A percentile compares a stretch with the other conserved stretches of the same genome.
Conservation (phyloP, 1,140 invertebrate genomes). For the Protaetia brevitarsis region DNA sequence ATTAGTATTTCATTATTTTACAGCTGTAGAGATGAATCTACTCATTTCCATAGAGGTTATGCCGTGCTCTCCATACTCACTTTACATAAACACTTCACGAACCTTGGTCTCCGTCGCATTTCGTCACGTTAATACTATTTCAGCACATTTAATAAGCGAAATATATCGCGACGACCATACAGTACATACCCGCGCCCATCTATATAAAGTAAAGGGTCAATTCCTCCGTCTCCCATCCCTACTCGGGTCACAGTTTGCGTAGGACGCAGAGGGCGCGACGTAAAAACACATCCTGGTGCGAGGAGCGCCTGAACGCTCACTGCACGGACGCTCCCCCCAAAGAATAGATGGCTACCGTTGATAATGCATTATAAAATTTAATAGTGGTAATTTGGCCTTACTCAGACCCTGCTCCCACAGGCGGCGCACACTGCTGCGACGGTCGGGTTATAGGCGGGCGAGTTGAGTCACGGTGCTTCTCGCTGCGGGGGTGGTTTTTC, state of each 20-base stretch:
- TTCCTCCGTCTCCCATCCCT: not conserved
- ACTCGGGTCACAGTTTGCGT: not conserved
- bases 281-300: not conserved
- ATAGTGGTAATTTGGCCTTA: constrained; percentile 9
- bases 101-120: not conserved
- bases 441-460: constrained; percentile 1
- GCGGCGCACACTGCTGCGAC: not conserved
- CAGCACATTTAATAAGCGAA: not conserved
- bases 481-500: constrained; percentile 17
- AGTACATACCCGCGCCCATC: too few relatives aligned
- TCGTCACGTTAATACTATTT: not conserved
- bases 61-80: too few relatives aligned
- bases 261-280: not conserved
- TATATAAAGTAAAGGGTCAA: not conserved
- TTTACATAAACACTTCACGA: not conserved
- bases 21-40: too few relatives aligned
- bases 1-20: too few relatives aligned
- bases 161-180: not conserved
- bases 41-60: too few relatives aligned
- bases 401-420: constrained; percentile 1
- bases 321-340: not conserved
- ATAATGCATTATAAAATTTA: constrained; percentile 12
- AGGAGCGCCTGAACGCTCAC: not conserved
- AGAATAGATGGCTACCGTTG: constrained; percentile 18
- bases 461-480: constrained; percentile 22